phyloP scores from a whole-genome alignment of 2,888 invertebrate species.

The Elegia similella region DNA sequence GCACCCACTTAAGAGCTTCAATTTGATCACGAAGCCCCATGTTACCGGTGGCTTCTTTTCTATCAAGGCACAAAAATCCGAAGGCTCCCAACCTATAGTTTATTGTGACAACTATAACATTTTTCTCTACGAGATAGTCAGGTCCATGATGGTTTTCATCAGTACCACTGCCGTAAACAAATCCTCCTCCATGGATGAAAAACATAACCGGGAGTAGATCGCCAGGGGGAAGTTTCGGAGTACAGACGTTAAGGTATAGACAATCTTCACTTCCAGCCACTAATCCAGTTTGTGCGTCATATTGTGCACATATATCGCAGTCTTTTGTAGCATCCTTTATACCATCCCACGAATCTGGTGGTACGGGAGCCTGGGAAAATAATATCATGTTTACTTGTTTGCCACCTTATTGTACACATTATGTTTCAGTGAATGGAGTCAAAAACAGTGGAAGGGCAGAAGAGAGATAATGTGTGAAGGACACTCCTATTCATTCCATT shows the following conservation, averaged over 20 bases:
- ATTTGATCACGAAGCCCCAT: slow-evolving; percentile 79
- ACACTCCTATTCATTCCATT: no score
- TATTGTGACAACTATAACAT: slow-evolving; percentile 63
- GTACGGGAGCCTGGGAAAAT: slow-evolving; percentile 53
- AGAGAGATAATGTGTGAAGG: no score
- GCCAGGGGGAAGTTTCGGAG: slow-evolving; percentile 66
- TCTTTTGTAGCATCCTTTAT: slow-evolving; percentile 84
- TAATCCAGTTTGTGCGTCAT: slow-evolving; percentile 73
- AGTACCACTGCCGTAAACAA: slow-evolving; percentile 66
- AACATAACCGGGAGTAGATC: slow-evolving; percentile 66
- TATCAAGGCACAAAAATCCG: slow-evolving; percentile 63
- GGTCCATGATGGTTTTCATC: slow-evolving; percentile 61
- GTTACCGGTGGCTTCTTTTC: slow-evolving; percentile 71
- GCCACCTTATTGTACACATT: background rate
- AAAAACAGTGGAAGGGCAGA: no score
- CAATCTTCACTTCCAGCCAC: slow-evolving; percentile 83
- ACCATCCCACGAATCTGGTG: slow-evolving; percentile 78
- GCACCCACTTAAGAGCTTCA: slow-evolving; percentile 76
- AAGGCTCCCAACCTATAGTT: slow-evolving; percentile 73
- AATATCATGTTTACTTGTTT: background rate
- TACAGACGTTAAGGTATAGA: slow-evolving; percentile 86
- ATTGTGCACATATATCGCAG: slow-evolving; percentile 84
- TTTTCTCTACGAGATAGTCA: slow-evolving; percentile 66
- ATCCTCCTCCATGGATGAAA: slow-evolving; percentile 73
- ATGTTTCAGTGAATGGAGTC: no score